Evolutionary conservation across 2,888 invertebrate species (phyloP), one percentile per base, ranked within the genome.

Genomic region (Gerris lacustris): DNA sequence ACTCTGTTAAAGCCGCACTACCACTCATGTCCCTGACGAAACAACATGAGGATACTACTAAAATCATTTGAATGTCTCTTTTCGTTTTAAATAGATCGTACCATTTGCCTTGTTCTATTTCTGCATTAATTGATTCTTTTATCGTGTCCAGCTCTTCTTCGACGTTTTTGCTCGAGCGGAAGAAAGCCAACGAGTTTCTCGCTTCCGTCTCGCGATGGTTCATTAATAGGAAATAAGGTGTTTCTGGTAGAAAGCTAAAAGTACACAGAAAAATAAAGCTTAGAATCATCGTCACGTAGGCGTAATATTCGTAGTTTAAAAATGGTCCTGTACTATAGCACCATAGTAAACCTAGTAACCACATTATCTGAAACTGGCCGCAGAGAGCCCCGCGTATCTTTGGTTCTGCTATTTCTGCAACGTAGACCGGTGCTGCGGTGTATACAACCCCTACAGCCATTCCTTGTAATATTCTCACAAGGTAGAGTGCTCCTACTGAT

Each of bases 241-340:
- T 85, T 76, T 86, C 86, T 0, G 86, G 86, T 79, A 86, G 82
- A 83, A 84, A 86, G 15, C 80, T 71, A 76, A 85, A 85, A 0
- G 81, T 77, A 0, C 82, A 45, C 47, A 83, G 80, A 63, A 63
- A 72, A 17, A 70, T 44, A n/a, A 70, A 18, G 15, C 69, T 67
- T 11, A 70, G 6, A 6, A 64, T 18, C 6, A 63, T 67, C 7
- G 70, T 63, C 4, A 72, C 72, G 44, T 66, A 6, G 62, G 72
- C 66, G 70, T 45, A 75, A 55, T 74, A 75, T 0, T 78, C 72
- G 75, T 79, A 86, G 79, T 71, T 82, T 4, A 74, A 66, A 43
- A 69, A 74, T 6, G 75, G 72, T 1, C 76, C 76, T 43, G 69
- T 70, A 44, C 45, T 45, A 64, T 73, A 75, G 9, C 72, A 69